Percentiles rank a stretch among this genome's conserved stretches.
phyloP scores from a whole-genome alignment of 2,113 vertebrate genomes.

The Rhynchopsitta pachyrhyncha region DNA sequence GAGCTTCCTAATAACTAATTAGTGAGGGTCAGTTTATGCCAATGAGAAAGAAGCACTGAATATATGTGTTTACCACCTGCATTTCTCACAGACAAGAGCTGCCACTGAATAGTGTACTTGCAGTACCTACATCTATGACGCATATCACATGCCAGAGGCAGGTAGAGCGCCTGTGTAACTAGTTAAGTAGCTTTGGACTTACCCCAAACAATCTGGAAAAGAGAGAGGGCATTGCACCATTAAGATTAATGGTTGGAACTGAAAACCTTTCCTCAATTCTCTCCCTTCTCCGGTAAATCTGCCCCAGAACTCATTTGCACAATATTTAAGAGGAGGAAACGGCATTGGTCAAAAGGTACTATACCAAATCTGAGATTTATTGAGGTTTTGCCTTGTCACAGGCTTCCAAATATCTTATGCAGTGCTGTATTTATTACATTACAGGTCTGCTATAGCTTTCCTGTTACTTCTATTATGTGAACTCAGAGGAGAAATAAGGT shows the following conservation, averaged over 20 bases:
- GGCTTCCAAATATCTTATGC: conserved; percentile 17
- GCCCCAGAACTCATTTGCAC: conserved; percentile 28
- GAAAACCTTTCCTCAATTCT: neutral
- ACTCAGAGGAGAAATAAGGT: conserved; percentile 39
- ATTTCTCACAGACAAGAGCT: neutral
- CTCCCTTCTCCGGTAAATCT: conserved; percentile 20
- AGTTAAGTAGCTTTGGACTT: neutral
- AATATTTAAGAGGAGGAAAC: conserved; percentile 5
- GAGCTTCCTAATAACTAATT: conserved; percentile 7
- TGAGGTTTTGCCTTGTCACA: conserved; percentile 36
- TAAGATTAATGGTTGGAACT: neutral
- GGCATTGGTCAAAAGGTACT: conserved; percentile 4
- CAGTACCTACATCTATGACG: neutral
- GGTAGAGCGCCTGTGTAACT: neutral
- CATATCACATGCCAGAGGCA: neutral
- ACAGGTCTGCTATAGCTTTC: neutral
- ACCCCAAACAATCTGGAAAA: neutral
- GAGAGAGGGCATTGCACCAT: neutral
- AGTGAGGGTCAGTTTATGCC: neutral
- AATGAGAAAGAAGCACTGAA: neutral
- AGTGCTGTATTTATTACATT: conserved; percentile 28
- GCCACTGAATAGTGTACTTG: neutral
- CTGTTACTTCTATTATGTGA: conserved; percentile 34
- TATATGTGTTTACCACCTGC: neutral
- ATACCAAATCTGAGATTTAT: conserved; percentile 34